phyloP scores from a whole-genome alignment of 2,113 vertebrate species.

The Pseudorhombus dupliciocellatus region DNA sequence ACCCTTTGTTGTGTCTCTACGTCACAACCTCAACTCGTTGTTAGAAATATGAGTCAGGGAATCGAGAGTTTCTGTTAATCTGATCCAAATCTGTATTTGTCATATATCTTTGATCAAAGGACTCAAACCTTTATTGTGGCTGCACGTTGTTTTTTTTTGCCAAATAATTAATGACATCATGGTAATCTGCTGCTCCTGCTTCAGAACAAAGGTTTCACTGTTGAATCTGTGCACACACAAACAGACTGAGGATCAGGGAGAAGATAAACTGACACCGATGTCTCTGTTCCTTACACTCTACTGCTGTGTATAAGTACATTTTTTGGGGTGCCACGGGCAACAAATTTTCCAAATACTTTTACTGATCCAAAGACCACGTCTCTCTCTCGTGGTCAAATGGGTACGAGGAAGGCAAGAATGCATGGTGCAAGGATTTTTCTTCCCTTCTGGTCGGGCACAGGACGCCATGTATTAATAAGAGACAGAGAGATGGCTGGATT shows the following conservation, averaged over 20 bases:
- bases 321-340: no score
- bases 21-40: no score
- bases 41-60: no score
- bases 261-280: not conserved
- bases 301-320: no score
- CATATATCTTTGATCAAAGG: not conserved
- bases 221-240: not conserved
- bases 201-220: conserved; percentile 63
- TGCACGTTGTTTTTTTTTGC: conserved; percentile 34
- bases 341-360: no score
- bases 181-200: conserved; percentile 64
- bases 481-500: conserved; percentile 64
- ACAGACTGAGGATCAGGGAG: conserved; percentile 15
- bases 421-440: not conserved
- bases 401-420: not conserved
- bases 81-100: not conserved
- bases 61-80: not conserved
- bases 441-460: not conserved
- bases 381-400: not conserved
- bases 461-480: conserved; percentile 47
- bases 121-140: not conserved
- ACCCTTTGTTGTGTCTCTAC: not conserved
- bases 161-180: conserved; percentile 42
- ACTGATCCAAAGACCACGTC: not conserved
- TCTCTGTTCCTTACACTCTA: not conserved